Evolutionary conservation across 2,888 invertebrate species (phyloP).

Genomic region (Tachystola acroxantha): DNA sequence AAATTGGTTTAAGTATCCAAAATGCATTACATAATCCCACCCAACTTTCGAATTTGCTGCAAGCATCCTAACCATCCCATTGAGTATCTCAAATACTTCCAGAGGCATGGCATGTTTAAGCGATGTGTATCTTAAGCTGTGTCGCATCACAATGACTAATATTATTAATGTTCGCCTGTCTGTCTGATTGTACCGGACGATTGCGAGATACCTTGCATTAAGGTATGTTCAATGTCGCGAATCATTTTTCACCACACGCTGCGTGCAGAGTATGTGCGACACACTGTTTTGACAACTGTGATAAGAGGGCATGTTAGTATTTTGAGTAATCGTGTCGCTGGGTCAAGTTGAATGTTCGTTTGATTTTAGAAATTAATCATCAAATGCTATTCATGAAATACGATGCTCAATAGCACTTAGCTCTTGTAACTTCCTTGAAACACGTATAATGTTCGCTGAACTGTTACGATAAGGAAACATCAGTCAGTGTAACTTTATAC

Average conservation of each 20-base stretch:
- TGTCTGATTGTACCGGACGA: slow-evolving; percentile 42
- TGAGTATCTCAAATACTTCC: slow-evolving; percentile 23
- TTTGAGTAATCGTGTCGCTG: slow-evolving; percentile 36
- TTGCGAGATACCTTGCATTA: slow-evolving; percentile 59
- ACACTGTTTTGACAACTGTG: slow-evolving; percentile 52
- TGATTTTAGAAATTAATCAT: slow-evolving; percentile 21
- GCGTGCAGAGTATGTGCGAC: slow-evolving; percentile 28
- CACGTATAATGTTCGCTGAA: no score
- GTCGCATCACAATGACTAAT: slow-evolving; percentile 57
- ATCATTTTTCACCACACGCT: slow-evolving; percentile 54
- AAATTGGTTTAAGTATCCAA: no score
- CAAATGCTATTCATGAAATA: background rate
- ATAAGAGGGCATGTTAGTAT: slow-evolving; percentile 45
- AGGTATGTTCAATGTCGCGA: slow-evolving; percentile 58
- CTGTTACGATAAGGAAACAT: no score
- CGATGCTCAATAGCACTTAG: no score
- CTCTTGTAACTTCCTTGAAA: no score
- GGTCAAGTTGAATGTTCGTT: slow-evolving; percentile 17
- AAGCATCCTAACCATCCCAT: slow-evolving; percentile 17
- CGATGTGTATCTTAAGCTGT: slow-evolving; percentile 39
- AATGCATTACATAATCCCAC: no score
- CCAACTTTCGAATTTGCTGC: no score
- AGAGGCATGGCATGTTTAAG: slow-evolving; percentile 18
- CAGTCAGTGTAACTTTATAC: no score
- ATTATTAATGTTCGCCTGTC: slow-evolving; percentile 72